Conservation (phyloP, 2,888 invertebrate genomes). For the Drosophila anomalata region DNA sequence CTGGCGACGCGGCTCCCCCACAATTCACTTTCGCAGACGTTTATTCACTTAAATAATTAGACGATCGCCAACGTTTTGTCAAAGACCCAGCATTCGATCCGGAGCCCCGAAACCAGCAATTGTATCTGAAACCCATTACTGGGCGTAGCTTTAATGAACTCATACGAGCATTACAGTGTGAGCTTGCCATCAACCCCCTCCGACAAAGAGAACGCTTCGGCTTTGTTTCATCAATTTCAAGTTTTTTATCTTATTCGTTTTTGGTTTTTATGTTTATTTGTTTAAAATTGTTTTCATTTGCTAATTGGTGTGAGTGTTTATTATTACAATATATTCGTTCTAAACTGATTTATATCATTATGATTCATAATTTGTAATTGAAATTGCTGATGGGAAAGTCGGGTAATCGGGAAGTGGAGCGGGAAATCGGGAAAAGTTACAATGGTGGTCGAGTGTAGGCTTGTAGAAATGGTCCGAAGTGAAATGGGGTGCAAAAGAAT, state of each 20-base stretch:
- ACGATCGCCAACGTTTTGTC: slow-evolving; percentile 36
- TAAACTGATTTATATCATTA: slow-evolving; percentile 64
- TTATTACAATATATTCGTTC: slow-evolving; percentile 78
- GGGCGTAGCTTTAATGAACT: too few species aligned
- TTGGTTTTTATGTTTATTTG: slow-evolving; percentile 63
- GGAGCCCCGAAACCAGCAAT: not conserved
- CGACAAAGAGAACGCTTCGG: slow-evolving; percentile 19
- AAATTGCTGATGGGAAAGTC: slow-evolving; percentile 42
- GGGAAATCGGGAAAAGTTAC: slow-evolving; percentile 43
- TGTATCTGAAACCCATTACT: not conserved
- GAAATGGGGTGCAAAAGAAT: slow-evolving; percentile 39
- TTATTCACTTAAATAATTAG: slow-evolving; percentile 72
- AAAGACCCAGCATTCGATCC: slow-evolving; percentile 3
- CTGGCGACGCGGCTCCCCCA: slow-evolving; percentile 26
- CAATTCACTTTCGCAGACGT: slow-evolving; percentile 69
- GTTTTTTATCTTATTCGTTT: slow-evolving; percentile 57
- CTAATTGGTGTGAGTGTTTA: slow-evolving; percentile 54
- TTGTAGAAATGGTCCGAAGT: slow-evolving; percentile 9
- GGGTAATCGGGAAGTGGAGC: slow-evolving; percentile 43
- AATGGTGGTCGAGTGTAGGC: slow-evolving; percentile 15
- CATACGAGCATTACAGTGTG: too few species aligned
- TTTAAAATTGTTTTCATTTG: slow-evolving; percentile 79
- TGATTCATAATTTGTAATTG: slow-evolving; percentile 58
- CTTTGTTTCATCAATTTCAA: slow-evolving; percentile 70
- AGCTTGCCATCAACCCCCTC: too few species aligned